phyloP scores from a whole-genome alignment of 2,797 vertebrate genomes.

The Diglossa cyanea region DNA sequence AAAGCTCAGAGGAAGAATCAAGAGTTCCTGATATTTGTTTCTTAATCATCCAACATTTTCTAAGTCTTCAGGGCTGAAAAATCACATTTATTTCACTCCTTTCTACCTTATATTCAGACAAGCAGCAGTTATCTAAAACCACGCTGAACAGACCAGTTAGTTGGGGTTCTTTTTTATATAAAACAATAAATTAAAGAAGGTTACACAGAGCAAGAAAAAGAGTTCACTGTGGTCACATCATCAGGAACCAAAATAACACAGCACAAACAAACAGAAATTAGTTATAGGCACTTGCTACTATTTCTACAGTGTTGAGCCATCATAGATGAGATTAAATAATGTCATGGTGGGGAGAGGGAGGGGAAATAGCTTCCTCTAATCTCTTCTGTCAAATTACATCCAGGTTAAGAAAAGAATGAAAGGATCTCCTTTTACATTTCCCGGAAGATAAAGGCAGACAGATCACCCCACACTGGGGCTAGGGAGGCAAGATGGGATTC shows the following conservation, averaged over 20 bases:
- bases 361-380: neutral
- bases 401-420: neutral
- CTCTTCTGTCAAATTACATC: neutral
- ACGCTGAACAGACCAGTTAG: neutral
- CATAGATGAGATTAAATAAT: neutral
- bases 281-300: neutral
- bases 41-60: neutral
- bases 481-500: neutral
- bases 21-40: neutral
- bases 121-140: neutral
- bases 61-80: neutral
- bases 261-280: neutral
- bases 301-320: neutral
- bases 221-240: neutral
- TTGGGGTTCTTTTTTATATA: neutral
- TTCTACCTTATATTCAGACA: neutral
- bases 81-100: neutral
- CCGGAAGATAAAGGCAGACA: neutral
- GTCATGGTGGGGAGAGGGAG: neutral
- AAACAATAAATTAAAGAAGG: neutral
- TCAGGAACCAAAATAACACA: neutral
- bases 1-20: neutral
- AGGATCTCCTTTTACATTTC: neutral
- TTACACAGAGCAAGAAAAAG: neutral
- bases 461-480: fast-evolving